Evolutionary conservation across 2,888 invertebrate species (phyloP).

Genomic region (Heliconius ethilla): DNA sequence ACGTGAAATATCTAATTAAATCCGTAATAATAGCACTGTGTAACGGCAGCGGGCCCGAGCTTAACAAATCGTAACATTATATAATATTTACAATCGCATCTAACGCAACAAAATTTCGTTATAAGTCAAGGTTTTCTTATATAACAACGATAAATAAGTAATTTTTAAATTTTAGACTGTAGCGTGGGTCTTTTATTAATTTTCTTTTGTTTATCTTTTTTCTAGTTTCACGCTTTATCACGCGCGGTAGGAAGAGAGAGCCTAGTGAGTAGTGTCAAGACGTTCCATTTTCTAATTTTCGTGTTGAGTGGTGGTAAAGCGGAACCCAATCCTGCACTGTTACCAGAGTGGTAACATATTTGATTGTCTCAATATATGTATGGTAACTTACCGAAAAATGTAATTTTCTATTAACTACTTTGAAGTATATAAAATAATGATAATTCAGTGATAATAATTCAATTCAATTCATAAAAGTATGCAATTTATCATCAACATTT

Average conservation of each 20-base stretch:
- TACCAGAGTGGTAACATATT: too few relatives aligned
- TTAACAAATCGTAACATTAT: conserved; percentile 16
- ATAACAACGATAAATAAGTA: not conserved
- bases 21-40: not conserved
- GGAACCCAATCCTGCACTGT: too few relatives aligned
- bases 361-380: too few relatives aligned
- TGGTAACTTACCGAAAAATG: too few relatives aligned
- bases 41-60: not conserved
- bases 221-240: not conserved
- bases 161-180: not conserved
- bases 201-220: not conserved
- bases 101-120: conserved; percentile 16
- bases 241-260: not conserved
- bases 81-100: conserved; percentile 17
- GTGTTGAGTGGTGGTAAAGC: too few relatives aligned
- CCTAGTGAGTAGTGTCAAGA: too few relatives aligned
- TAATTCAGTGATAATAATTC: too few relatives aligned
- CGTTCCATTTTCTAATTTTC: too few relatives aligned
- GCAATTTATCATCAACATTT: too few relatives aligned
- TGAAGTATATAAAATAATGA: too few relatives aligned
- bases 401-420: too few relatives aligned
- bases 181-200: not conserved
- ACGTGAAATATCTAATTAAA: conserved; percentile 11
- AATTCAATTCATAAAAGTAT: too few relatives aligned
- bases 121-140: conserved; percentile 20